Base-by-base conservation (phyloP, 1,140 invertebrate species). In the Ostrea denselamellosa region DNA sequence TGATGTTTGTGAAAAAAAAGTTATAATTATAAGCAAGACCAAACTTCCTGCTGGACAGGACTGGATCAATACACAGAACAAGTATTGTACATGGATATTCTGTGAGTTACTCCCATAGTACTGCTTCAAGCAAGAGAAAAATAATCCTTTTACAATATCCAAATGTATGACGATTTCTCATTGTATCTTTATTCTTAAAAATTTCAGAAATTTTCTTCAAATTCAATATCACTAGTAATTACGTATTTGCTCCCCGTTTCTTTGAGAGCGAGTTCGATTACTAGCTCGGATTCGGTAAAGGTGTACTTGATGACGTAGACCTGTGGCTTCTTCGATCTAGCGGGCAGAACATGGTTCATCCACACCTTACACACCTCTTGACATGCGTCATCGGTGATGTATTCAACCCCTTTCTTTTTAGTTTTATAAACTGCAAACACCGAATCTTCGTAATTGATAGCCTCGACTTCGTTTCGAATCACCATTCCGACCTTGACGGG, bases 401-500 rank as follows among this genome's bases (percentile, higher is more conserved):
- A 77, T 25, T 77, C 68, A 25, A 34, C 68, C 7, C 68, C 68
- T 34, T 25, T 77, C 68, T 77, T 77, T 25, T 77, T 25, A 28
- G 68, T 77, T 25, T 77, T 77, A 77, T 77, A 77, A 34, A 77
- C 68, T 9, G 68, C 68, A 77, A 77, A 77, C 28, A 77, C 68
- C 9, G 68, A 77, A 77, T 77, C 68, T 77, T 28, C 68, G 25
- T 77, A 77, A 77, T 34, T 77, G 14, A 77, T 34, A 14, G 68
- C 68, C 28, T 77, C 68, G 68, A 77, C 10, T 77, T 77, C 68
- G 22, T 77, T 34, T 25, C 25, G 68, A 77, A 77, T 25, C 68
- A 34, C 14, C 22, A 25, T 77, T 0, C 68, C 68, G 25, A 77
- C 68, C 68, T 77, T 77, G 9, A 77, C 22, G 10, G 25, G 25